phyloP scores from a whole-genome alignment of 2,113 vertebrate genomes.

The Cyrtonyx montezumae region DNA sequence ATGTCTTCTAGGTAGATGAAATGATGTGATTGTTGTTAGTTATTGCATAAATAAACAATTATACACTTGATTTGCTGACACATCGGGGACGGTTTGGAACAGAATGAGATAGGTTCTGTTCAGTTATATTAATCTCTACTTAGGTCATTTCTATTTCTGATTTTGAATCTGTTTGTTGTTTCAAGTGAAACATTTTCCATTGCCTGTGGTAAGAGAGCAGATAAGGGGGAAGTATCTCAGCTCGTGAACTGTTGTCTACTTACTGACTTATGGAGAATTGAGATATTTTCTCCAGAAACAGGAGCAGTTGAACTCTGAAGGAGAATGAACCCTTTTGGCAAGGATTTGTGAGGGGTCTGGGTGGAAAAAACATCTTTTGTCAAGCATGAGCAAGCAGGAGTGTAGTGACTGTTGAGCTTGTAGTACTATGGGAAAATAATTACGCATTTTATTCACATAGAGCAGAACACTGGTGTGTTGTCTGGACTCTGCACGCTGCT shows the following conservation, averaged over 20 bases:
- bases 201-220: slow-evolving; percentile 39
- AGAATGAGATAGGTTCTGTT: slow-evolving; percentile 17
- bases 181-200: slow-evolving; percentile 66
- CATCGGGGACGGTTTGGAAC: neutral
- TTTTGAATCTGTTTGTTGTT: slow-evolving; percentile 60
- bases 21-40: neutral
- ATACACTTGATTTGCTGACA: neutral
- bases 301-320: slow-evolving; percentile 31
- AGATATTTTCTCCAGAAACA: slow-evolving; percentile 39
- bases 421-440: neutral
- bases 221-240: slow-evolving; percentile 53
- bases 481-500: neutral
- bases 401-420: neutral
- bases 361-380: slow-evolving; percentile 38
- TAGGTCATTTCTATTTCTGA: slow-evolving; percentile 65
- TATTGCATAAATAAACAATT: neutral
- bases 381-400: neutral
- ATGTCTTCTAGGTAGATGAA: neutral
- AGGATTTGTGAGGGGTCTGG: neutral
- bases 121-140: slow-evolving; percentile 43
- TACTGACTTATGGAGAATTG: neutral
- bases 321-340: slow-evolving; percentile 55
- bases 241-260: neutral
- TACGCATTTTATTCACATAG: neutral
- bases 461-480: neutral